Percentiles rank a stretch among this genome's conserved stretches.
Evolutionary conservation across 1,140 invertebrate species (phyloP).

Genomic region (Mya arenaria): DNA sequence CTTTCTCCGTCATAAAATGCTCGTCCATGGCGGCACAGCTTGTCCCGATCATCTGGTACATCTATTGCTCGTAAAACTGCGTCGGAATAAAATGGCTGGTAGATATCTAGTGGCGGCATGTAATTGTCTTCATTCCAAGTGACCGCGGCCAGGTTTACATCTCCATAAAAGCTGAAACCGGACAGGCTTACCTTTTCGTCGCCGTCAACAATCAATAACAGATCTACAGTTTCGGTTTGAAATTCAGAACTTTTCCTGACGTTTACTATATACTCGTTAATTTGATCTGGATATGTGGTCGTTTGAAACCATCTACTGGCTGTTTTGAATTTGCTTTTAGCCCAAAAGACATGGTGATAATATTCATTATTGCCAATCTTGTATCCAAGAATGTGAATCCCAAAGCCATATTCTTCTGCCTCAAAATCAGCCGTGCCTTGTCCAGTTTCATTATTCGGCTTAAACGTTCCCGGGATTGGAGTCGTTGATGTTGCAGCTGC

Average conservation of each 20-base stretch:
- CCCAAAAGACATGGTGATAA: constrained; percentile 33
- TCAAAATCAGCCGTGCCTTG: not conserved
- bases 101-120: constrained; percentile 22
- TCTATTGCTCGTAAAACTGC: not conserved
- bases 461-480: not conserved
- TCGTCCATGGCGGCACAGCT: constrained; percentile 16
- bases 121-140: constrained; percentile 32
- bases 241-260: constrained; percentile 20
- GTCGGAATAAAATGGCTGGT: constrained; percentile 30
- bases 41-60: constrained; percentile 18
- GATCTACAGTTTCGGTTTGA: constrained; percentile 21
- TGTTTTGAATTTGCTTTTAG: constrained; percentile 3
- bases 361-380: constrained; percentile 3
- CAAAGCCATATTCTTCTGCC: constrained; percentile 26
- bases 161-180: constrained; percentile 17
- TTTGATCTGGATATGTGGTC: not conserved
- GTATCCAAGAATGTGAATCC: constrained; percentile 22
- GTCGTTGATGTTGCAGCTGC: not conserved
- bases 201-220: constrained; percentile 18
- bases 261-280: not conserved
- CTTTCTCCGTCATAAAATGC: constrained; percentile 40
- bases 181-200: constrained; percentile 20
- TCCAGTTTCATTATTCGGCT: not conserved
- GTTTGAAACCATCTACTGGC: constrained; percentile 11
- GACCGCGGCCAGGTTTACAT: not conserved